Evolutionary conservation across 1,140 invertebrate species (phyloP), one percentile per base, ranked within the genome.

Genomic region (Nymphalis io): DNA sequence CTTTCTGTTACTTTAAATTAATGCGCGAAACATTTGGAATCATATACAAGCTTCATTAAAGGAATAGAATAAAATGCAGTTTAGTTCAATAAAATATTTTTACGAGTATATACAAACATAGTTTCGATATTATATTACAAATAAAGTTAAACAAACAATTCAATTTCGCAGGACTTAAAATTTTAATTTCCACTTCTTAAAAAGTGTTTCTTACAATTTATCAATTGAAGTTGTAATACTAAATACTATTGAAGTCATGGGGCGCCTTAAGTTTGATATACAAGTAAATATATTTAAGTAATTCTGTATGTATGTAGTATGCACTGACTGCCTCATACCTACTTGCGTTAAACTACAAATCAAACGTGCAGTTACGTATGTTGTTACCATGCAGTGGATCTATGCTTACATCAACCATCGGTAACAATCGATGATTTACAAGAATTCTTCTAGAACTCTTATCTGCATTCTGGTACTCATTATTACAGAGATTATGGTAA

Each of bases 101-200:
- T 75, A 75, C 74, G 67, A 75, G 74, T 75, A 75, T 75, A 75
- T 75, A 72, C 70, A 75, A 75, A 72, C 70, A 68, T 70, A 42
- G 57, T 38, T 67, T 55, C 20, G 64, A 27, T 39, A 63, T 20
- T 48, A 59, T 51, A 59, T 40, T 44, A 40, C 27, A 33, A 59
- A 65, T 70, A 60, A 76, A 66, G 44, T 73, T 61, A 76, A 78
- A 70, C 78, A 83, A 89, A 91, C 89, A 91, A 91, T 91, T 91
- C 89, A 91, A 91, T 91, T 91, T 91, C 89, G 89, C 89, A 85
- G 75, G 51, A 62, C 67, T 72, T 72, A 71, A 12, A 21, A 62
- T 74, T 60, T 73, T 61, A 70, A 59, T 59, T 44, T 2, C 33
- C 38, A 53, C 53, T 58, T 44, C 68, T 60, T 70, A 59, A 59